Evolutionary conservation across 1,140 invertebrate species (phyloP), one percentile per base, ranked within the genome.

Genomic region (Drosophila nigromelanica): DNA sequence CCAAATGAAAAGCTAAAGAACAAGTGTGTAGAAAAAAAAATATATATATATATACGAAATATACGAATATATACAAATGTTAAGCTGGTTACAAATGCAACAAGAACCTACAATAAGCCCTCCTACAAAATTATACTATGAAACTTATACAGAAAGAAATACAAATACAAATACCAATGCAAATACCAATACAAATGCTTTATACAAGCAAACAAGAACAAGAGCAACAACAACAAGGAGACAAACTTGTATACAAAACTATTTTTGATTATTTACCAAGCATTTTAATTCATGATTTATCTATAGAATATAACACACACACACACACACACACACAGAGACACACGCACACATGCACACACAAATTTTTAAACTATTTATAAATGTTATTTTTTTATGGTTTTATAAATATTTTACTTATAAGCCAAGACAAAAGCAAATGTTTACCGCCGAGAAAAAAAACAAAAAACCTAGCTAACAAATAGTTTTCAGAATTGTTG

Each of bases 191-290:
- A 81, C 68, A 58, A 77, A 81, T 81, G 81, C 80, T 83, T 70
- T 78, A 86, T 85, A 81, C 81, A 78, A 78, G 69, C 71, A 66
- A 66, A 56, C 61, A 54, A 54, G 52, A 67, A 59, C 43, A 68
- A 30, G 47, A 73, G 48, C 48, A 33, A 42, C 30, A 51, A 27
- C 24, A 27, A 27, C 27, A 64, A 33, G 51, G 30, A 55, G 45
- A 35, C 21, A 56, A 37, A 63, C 18, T 50, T 58, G 58, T 56
- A 33, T 39, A 45, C 66, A 35, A 61, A 73, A 64, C 45, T 78
- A 81, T 87, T 86, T 87, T 81, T 66, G 74, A 87, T 78, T 72
- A 83, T 78, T 51, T 48, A 45, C 8, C 18, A 14, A 50, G 42
- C 52, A 69, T 61, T 76, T 56, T 35, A 35, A 67, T 78, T 73